phyloP scores from a whole-genome alignment of 2,113 vertebrate genomes.

The Epinephelus fuscoguttatus region DNA sequence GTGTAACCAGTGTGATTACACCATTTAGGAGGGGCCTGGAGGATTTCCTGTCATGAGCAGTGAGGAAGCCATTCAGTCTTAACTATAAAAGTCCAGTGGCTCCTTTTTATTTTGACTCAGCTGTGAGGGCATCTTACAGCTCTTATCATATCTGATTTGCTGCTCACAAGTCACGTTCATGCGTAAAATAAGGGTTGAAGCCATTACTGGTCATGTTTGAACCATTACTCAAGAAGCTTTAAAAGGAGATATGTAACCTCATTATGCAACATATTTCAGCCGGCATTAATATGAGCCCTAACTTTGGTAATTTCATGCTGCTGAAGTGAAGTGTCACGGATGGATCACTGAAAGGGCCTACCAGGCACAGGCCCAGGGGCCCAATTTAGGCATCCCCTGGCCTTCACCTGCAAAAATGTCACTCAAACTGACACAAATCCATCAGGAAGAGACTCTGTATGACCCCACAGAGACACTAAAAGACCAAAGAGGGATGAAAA shows the following conservation, averaged over 20 bases:
- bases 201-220: slow-evolving; percentile 10
- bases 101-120: background rate
- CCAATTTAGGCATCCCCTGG: no score
- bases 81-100: background rate
- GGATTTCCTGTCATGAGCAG: slow-evolving; percentile 34
- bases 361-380: no score
- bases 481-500: no score
- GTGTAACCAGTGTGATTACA: slow-evolving; percentile 4
- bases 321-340: background rate
- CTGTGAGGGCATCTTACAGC: background rate
- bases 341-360: no score
- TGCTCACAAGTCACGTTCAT: slow-evolving; percentile 17
- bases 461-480: no score
- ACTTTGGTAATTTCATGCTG: slow-evolving; percentile 42
- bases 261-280: slow-evolving; percentile 40
- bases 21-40: background rate
- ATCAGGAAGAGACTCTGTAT: no score
- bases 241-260: slow-evolving; percentile 21
- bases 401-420: no score
- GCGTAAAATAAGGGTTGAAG: slow-evolving; percentile 31
- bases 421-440: no score
- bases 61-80: slow-evolving; percentile 15
- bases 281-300: slow-evolving; percentile 26
- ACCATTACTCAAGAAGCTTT: background rate
- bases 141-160: background rate